A percentile compares a stretch with the other conserved stretches of the same genome.
Evolutionary conservation across 2,797 vertebrate species (phyloP).

Genomic region (Acanthopagrus latus): DNA sequence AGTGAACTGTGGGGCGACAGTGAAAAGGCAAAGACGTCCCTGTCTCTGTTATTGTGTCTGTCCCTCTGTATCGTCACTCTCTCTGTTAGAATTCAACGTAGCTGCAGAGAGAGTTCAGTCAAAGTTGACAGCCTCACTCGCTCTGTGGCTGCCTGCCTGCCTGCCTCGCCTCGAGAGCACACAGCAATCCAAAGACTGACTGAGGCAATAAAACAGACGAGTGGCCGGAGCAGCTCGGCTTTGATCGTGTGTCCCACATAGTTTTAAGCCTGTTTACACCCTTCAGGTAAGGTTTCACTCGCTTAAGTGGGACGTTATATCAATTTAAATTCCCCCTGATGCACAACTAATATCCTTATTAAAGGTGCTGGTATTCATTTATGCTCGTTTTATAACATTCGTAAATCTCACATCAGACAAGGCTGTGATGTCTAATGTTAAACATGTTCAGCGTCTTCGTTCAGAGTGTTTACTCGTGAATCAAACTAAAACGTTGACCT

Average conservation of each 20-base stretch:
- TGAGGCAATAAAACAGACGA: constrained; percentile 37
- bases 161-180: constrained; percentile 11
- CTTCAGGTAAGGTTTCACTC: constrained; percentile 37
- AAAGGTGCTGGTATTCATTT: background rate
- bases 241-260: constrained; percentile 41
- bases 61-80: background rate
- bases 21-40: constrained; percentile 13
- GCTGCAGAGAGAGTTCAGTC: constrained; percentile 36
- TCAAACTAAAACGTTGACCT: background rate
- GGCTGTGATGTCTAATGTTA: background rate
- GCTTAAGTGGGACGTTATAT: constrained; percentile 8
- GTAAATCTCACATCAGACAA: background rate
- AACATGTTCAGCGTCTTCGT: background rate
- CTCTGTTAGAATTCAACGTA: constrained; percentile 27
- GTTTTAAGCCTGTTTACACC: constrained; percentile 27
- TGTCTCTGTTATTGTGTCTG: constrained; percentile 1
- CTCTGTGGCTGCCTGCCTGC: constrained; percentile 20
- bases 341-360: background rate
- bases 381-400: background rate
- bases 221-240: constrained; percentile 43
- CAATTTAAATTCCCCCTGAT: background rate
- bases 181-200: constrained; percentile 51
- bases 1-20: constrained; percentile 44
- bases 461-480: background rate
- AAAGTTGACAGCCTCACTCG: constrained; percentile 11